phyloP scores from a whole-genome alignment of 2,888 invertebrate species.

The Athetis lepigone region DNA sequence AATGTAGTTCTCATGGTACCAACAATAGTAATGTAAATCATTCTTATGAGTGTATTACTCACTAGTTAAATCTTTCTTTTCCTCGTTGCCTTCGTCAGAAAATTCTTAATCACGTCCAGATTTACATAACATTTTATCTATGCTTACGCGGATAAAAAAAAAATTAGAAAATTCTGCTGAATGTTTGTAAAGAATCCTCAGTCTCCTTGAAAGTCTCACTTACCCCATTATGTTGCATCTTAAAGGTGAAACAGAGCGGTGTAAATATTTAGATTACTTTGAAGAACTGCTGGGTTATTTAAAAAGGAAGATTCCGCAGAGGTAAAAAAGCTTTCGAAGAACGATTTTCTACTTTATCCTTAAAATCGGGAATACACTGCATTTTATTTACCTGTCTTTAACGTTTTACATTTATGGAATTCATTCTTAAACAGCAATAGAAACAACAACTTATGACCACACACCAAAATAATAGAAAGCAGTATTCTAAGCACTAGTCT shows the following conservation, averaged over 20 bases:
- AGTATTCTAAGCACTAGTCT: neutral
- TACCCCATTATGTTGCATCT: conserved; percentile 19
- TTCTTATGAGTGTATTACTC: conserved; percentile 27
- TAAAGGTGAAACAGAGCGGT: no score
- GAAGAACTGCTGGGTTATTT: conserved; percentile 8
- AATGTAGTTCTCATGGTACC: neutral
- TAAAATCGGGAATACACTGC: neutral
- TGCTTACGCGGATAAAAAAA: neutral
- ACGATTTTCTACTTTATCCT: neutral
- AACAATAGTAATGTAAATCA: conserved; percentile 15
- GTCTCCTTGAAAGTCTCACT: conserved; percentile 27
- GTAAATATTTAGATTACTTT: conserved; percentile 16
- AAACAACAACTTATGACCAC: neutral
- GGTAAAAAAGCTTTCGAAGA: neutral
- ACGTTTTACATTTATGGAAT: no score
- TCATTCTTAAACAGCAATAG: neutral
- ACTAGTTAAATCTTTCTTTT: conserved; percentile 35
- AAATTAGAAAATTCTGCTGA: conserved; percentile 5
- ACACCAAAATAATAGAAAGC: conserved; percentile 2
- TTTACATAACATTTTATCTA: conserved; percentile 20
- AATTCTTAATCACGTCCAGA: conserved; percentile 35
- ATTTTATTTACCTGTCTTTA: neutral
- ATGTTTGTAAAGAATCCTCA: conserved; percentile 1
- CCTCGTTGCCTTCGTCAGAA: conserved; percentile 31
- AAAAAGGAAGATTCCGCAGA: conserved; percentile 5